These are phyloP conservation scores for Tilapia sparmanii DNA, from an alignment of 2,113 vertebrate species.

Conservation along the genomic window DNA sequence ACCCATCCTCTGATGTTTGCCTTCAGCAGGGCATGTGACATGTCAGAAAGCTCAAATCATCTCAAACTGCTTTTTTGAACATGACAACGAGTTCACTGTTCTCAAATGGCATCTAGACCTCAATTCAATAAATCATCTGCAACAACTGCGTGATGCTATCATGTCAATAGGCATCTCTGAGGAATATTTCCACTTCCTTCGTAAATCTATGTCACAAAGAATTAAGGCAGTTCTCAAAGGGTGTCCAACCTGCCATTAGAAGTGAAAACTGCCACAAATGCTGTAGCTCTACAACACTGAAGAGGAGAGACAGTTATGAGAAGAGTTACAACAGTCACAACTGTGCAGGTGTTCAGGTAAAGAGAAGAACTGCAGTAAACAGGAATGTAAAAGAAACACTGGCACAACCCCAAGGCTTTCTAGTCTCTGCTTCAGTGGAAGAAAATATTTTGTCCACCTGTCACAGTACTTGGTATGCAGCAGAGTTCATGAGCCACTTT, in stretches of 20 bases:
- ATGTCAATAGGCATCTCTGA: background rate
- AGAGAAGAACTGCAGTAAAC: constrained; percentile 39
- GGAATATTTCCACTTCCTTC: rapidly evolving
- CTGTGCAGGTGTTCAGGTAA: constrained; percentile 50
- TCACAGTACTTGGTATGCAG: background rate
- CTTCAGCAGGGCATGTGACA: background rate
- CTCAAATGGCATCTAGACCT: rapidly evolving
- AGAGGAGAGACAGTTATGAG: background rate
- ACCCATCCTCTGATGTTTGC: background rate
- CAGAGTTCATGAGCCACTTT: background rate
- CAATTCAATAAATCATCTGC: background rate
- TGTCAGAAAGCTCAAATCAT: background rate
- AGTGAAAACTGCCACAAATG: background rate
- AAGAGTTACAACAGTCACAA: background rate
- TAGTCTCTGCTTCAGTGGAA: background rate
- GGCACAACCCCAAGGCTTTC: constrained; percentile 17
- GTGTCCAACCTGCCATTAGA: background rate
- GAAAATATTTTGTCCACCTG: constrained; percentile 6
- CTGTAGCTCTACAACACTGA: background rate
- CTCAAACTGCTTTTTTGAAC: background rate
- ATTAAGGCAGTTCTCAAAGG: background rate
- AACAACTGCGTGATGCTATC: background rate
- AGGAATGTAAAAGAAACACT: constrained; percentile 30
- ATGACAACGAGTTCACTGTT: background rate
- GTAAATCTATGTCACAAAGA: background rate